These are phyloP conservation scores for Nanorana parkeri DNA, from an alignment of 2,113 vertebrate species.

Conservation along the genomic window DNA sequence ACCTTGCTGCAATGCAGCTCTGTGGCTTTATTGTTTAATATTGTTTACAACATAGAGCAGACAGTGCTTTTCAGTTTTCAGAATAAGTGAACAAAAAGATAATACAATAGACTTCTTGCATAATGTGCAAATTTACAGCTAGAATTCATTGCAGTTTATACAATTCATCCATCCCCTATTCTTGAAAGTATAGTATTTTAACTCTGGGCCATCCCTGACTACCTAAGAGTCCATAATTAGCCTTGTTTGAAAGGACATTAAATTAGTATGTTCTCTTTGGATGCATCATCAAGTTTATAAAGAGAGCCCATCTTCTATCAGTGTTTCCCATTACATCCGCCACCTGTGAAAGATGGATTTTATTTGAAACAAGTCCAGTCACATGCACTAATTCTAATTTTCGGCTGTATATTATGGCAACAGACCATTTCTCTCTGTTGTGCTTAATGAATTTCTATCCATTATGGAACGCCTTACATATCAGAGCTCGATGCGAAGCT, in stretches of 20 bases:
- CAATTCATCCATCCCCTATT: not conserved
- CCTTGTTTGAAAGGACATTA: conserved; percentile 25
- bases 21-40: conserved; percentile 2
- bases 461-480: conserved; percentile 66
- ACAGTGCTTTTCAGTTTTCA: not conserved
- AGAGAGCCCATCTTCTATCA: conserved; percentile 45
- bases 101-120: conserved; percentile 21
- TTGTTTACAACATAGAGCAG: not conserved
- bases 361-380: conserved; percentile 50
- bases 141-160: conserved; percentile 15
- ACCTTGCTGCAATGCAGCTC: not conserved
- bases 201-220: conserved; percentile 2
- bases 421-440: conserved; percentile 56
- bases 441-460: conserved; percentile 69
- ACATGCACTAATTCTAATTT: conserved; percentile 55
- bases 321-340: conserved; percentile 40
- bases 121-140: conserved; percentile 29
- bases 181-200: conserved; percentile 14
- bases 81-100: conserved; percentile 4
- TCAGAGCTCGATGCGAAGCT: conserved; percentile 60
- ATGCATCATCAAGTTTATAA: conserved; percentile 52
- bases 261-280: conserved; percentile 36
- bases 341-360: conserved; percentile 51
- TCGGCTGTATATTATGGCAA: conserved; percentile 48
- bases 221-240: conserved; percentile 21